Evolutionary conservation across 2,113 vertebrate species (phyloP), one percentile per base, ranked within the genome.

Genomic region (Eretmodus cyanostictus): DNA sequence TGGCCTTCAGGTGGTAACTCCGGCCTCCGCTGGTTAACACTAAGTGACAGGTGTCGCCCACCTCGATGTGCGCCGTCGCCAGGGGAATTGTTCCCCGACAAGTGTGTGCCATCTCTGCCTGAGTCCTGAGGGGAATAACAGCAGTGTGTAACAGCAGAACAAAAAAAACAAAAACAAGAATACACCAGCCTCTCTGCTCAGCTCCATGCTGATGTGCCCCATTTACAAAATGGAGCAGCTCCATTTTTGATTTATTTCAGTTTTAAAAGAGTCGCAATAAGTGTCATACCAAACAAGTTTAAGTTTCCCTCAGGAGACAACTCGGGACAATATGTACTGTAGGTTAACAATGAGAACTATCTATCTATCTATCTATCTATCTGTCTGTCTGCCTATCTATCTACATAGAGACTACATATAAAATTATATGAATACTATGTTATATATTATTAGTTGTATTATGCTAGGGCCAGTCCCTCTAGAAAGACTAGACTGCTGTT

Each of bases 101-200:
- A 5, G 98, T 99, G 96, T 99, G 98, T 8, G 97, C 98, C 98
- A 99, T 99, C 92, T 99, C 98, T 0, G 97, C 98, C 93, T 99
- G 98, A 1, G 98, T 99, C 96, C 98, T 99, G 94, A 34, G 36
- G 45, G 91, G 57, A 1, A n/a, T 53, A 36, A 24, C 38, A 9
- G n/a, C 13, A 17, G 7, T 3, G 4, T 49, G 34, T 19, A 29
- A 42, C 5, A n/a, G 47, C 76, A 55, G 45, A 53, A 49, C 11
- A 53, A 22, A 54, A 24, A 16, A 31, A 6, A 11, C 1, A n/a
- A 1, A 11, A 12, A 8, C 36, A 34, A n/a, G 61, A 49, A 78
- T 31, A 31, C 34, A 13, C 34, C 34, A 24, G 29, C 22, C 51
- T 27, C 38, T 31, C 16, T 71, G 24, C 19, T 34, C 14, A 31